These are phyloP conservation scores for Sebastes nivosus DNA, from an alignment of 2,797 vertebrate species.

Conservation along the genomic window DNA sequence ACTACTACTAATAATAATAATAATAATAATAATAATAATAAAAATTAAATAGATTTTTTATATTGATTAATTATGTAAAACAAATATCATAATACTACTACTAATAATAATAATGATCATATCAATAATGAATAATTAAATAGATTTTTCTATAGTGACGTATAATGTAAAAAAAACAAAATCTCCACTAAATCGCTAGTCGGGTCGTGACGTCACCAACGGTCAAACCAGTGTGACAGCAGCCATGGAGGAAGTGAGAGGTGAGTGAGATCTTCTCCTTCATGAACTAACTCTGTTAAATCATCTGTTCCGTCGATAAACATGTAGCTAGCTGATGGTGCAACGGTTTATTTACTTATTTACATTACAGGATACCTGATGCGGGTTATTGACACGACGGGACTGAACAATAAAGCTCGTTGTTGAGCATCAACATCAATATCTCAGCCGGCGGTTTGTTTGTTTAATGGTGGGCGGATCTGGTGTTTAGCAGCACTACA, in stretches of 20 bases:
- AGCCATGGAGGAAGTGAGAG: slow-evolving; percentile 86
- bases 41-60: no score
- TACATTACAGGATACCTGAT: fast-evolving
- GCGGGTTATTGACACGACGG: fast-evolving
- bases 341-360: neutral
- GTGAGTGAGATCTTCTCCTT: slow-evolving; percentile 66
- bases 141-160: neutral
- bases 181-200: no score
- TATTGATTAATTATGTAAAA: no score
- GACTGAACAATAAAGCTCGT: no score
- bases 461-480: neutral
- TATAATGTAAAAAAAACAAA: no score
- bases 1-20: no score
- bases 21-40: no score
- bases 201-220: slow-evolving; percentile 66
- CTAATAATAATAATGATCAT: no score
- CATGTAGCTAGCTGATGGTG: fast-evolving
- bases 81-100: no score
- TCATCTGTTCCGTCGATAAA: fast-evolving
- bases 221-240: slow-evolving; percentile 34
- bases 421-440: neutral
- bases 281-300: neutral
- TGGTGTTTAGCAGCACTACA: neutral
- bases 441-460: slow-evolving; percentile 25
- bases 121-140: no score